Conservation (phyloP, 2,888 invertebrate genomes). For the Yponomeuta sedellus region DNA sequence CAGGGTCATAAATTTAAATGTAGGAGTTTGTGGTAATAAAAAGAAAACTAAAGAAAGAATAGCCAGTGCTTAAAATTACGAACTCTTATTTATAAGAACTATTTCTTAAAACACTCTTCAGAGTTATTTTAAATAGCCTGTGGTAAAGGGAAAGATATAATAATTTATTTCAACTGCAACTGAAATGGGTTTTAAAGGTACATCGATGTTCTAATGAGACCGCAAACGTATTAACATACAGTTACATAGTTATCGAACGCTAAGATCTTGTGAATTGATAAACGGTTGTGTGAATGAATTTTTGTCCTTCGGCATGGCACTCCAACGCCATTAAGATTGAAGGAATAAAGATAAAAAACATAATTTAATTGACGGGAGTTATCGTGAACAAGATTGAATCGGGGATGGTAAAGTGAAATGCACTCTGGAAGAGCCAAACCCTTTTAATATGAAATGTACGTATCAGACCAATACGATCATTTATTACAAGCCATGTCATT, state of each 20-base stretch:
- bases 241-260: background rate
- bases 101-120: too few relatives aligned
- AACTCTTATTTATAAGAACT: too few relatives aligned
- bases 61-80: background rate
- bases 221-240: background rate
- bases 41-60: background rate
- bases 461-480: background rate
- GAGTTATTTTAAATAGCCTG: too few relatives aligned
- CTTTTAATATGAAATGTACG: background rate
- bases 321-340: background rate
- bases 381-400: background rate
- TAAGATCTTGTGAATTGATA: background rate
- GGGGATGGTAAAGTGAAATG: background rate
- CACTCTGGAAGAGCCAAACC: background rate
- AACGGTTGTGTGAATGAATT: background rate
- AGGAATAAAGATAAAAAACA: background rate
- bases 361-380: slow-evolving; percentile 1
- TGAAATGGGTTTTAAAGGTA: too few relatives aligned
- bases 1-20: too few relatives aligned
- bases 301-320: background rate
- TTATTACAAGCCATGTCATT: background rate
- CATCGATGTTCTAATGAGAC: too few relatives aligned
- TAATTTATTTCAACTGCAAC: too few relatives aligned
- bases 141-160: too few relatives aligned
- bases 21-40: too few relatives aligned